Evolutionary conservation across 2,113 vertebrate species (phyloP).

Genomic region (Hippocampus zosterae): DNA sequence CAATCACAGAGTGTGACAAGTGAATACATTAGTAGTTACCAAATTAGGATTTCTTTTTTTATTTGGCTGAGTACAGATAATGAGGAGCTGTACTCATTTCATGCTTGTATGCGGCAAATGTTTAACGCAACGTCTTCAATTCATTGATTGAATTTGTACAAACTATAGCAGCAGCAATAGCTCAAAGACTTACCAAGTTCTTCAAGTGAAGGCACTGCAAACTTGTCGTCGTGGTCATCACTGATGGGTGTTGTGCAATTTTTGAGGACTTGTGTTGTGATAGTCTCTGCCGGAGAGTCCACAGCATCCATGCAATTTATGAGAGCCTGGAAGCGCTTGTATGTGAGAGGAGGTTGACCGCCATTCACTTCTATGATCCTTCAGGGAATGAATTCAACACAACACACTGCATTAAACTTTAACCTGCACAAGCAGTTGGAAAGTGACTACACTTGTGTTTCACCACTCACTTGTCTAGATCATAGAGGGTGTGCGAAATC

Average conservation of each 20-base stretch:
- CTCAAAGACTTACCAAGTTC: slow-evolving; percentile 78
- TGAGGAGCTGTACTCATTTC: too few relatives aligned
- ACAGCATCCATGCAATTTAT: slow-evolving; percentile 89
- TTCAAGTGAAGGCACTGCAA: slow-evolving; percentile 89
- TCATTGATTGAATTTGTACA: neutral
- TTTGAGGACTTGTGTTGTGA: slow-evolving; percentile 80
- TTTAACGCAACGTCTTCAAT: too few relatives aligned
- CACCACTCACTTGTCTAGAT: slow-evolving; percentile 85
- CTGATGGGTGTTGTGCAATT: slow-evolving; percentile 83
- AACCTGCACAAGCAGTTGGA: neutral
- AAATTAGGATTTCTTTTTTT: too few relatives aligned
- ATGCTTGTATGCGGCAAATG: too few relatives aligned
- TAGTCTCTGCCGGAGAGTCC: slow-evolving; percentile 83
- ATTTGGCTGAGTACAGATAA: too few relatives aligned
- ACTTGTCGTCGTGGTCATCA: slow-evolving; percentile 91
- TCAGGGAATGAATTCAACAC: slow-evolving; percentile 24
- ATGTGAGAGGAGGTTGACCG: slow-evolving; percentile 89
- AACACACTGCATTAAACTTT: neutral
- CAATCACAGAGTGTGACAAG: too few relatives aligned
- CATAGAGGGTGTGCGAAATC: slow-evolving; percentile 90
- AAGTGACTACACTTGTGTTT: neutral
- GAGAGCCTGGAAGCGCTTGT: slow-evolving; percentile 92
- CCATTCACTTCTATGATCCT: slow-evolving; percentile 93
- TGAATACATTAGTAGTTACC: too few relatives aligned
- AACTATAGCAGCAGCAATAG: neutral